Evolutionary conservation across 92 coral and sea anemone genomes (phyloP).

Genomic region (Epizoanthus rinbou): DNA sequence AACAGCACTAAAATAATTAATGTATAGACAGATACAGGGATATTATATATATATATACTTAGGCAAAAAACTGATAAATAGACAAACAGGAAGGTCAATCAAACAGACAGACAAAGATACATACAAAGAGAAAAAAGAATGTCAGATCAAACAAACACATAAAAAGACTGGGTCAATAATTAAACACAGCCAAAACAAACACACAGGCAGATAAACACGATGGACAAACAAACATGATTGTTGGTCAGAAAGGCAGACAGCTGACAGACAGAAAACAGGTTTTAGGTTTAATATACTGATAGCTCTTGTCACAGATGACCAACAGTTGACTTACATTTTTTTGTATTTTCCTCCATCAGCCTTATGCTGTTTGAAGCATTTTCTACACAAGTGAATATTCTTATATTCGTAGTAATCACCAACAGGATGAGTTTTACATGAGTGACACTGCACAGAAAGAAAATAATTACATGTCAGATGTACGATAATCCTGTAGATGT

Average conservation of each 20-base stretch:
- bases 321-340: constrained; percentile 60
- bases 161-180: too few relatives aligned
- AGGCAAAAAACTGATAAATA: too few relatives aligned
- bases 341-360: constrained; percentile 74
- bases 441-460: constrained; percentile 67
- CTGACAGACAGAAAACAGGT: neutral
- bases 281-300: neutral
- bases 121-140: neutral
- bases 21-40: too few relatives aligned
- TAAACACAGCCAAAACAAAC: too few relatives aligned
- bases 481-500: too few relatives aligned
- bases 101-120: neutral
- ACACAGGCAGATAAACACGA: neutral
- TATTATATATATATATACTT: too few relatives aligned
- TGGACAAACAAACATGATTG: neutral
- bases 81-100: too few relatives aligned
- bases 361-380: constrained; percentile 83
- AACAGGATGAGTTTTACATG: constrained; percentile 76
- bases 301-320: too few relatives aligned
- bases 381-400: constrained; percentile 87
- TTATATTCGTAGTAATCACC: constrained; percentile 97
- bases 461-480: neutral
- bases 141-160: too few relatives aligned
- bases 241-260: neutral
- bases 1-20: too few relatives aligned